A percentile compares a stretch with the other conserved stretches of the same genome.
These are phyloP conservation scores for Brenthis daphne DNA, from an alignment of 2,888 invertebrate species.

Conservation along the genomic window DNA sequence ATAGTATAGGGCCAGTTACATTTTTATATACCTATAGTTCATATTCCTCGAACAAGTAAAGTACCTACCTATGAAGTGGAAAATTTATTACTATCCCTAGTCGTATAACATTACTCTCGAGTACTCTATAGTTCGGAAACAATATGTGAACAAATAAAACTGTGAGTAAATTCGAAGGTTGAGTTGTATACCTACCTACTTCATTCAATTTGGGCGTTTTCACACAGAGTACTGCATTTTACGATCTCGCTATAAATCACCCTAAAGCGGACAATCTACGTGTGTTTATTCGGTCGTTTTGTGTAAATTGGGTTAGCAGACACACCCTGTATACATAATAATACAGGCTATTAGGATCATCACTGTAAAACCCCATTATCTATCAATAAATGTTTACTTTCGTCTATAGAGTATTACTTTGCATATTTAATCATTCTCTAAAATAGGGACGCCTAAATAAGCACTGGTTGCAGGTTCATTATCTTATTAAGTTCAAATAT, in stretches of 20 bases:
- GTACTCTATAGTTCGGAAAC: conserved; percentile 39
- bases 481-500: too few species aligned
- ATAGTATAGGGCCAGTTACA: background rate
- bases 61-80: conserved; percentile 12
- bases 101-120: conserved; percentile 28
- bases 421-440: conserved; percentile 8
- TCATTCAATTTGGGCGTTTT: conserved; percentile 36
- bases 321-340: conserved; percentile 67
- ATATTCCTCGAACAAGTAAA: conserved; percentile 15
- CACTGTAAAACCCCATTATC: conserved; percentile 43
- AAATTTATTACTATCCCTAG: conserved; percentile 27
- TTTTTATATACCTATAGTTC: background rate
- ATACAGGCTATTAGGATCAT: conserved; percentile 64
- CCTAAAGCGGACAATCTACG: conserved; percentile 58
- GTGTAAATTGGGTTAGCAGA: conserved; percentile 73
- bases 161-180: conserved; percentile 42
- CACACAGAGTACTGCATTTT: conserved; percentile 50
- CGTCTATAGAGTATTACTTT: conserved; percentile 44
- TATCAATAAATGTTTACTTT: conserved; percentile 60
- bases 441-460: background rate
- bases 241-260: conserved; percentile 69
- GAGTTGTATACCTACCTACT: conserved; percentile 37
- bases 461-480: too few species aligned
- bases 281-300: conserved; percentile 71
- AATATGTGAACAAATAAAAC: conserved; percentile 46